Evolutionary conservation across 2,113 vertebrate genomes (phyloP), one percentile per base, ranked within the genome.

Genomic region (Craseonycteris thonglongyai): DNA sequence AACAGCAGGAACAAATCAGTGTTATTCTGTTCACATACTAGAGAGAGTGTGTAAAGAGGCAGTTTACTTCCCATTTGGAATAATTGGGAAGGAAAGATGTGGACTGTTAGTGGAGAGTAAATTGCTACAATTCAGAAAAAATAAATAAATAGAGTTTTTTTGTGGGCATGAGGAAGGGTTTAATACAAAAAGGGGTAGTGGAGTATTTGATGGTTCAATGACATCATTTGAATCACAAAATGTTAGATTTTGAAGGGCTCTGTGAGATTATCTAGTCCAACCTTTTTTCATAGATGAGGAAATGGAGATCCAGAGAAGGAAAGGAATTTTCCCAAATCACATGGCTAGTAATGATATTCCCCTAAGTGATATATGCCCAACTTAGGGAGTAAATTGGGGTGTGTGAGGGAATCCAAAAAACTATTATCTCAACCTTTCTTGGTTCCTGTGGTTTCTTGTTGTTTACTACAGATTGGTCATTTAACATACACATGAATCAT

Each of bases 1-100:
- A 97, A 93, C 96, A 97, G 88, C 3, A 0, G 95, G 96, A 96
- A 81, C 33, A 96, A 96, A 92, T 76, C 79, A 85, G 59, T 95
- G 94, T 90, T 13, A 22, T 95, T 97, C 49, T 95, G 71, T 92
- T 40, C 1, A 86, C 90, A 95, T 86, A 80, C 84, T 90, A 75
- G 6, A 6, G 72, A 94, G 38, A 90, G 49, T 85, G 88, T 81
- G 30, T 66, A 79, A 95, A 95, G 84, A 84, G 58, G 28, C 78
- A 85, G 81, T 88, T 96, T 95, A 69, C 45, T 86, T 93, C 56
- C 80, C 51, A 45, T 8, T 65, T 88, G 35, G 45, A 28, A 91
- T 45, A 96, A 93, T 49, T 78, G 30, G 65, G 33, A 95, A 71
- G 0, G 49, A 65, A 87, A 6, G 24, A 96, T 59, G 30, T 35